phyloP scores from a whole-genome alignment of 1,140 invertebrate species.

The honey bee (Apis mellifera) region Amel_HAv3.1 CM009941.2:1507501-1508000 shows the following conservation, averaged over 20 bases:
- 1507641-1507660: constrained; percentile 54
- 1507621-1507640: constrained; percentile 61
- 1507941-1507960: constrained; percentile 44
- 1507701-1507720: constrained; percentile 22
- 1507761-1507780: constrained; percentile 36
- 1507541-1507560: constrained; percentile 67
- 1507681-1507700: constrained; percentile 30
- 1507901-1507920: constrained; percentile 44
- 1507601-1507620: constrained; percentile 59
- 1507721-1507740: not conserved
- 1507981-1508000: constrained; percentile 41
- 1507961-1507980: constrained; percentile 37
- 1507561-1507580: constrained; percentile 52
- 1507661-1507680: constrained; percentile 23
- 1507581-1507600: constrained; percentile 49
- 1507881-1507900: constrained; percentile 41
- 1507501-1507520: constrained; percentile 44
- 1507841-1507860: constrained; percentile 2
- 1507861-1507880: constrained; percentile 16
- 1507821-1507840: constrained; percentile 41
- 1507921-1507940: constrained; percentile 41
- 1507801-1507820: constrained; percentile 8
- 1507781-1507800: constrained; percentile 42
- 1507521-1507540: constrained; percentile 60
- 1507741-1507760: constrained; percentile 38